Conservation (phyloP, 1,140 invertebrate species). For the Triops cancriformis region DNA sequence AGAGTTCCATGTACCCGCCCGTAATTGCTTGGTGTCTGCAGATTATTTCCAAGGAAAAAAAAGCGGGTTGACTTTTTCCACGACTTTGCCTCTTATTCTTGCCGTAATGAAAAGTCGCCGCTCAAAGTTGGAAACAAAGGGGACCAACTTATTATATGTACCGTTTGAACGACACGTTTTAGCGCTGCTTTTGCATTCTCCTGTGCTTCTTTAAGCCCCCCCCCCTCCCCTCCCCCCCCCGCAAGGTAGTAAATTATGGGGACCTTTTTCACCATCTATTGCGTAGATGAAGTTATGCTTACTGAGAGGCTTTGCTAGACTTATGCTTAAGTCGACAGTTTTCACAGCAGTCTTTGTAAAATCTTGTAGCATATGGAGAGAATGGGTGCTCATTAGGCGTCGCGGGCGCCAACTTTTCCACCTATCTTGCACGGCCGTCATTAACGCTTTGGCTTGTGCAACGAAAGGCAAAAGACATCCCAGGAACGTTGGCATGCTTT, state of each 20-base stretch:
- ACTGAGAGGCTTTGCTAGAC: neutral
- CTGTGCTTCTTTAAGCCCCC: too few species aligned
- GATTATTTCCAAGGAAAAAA: neutral
- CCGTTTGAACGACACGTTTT: too few species aligned
- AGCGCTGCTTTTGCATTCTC: too few species aligned
- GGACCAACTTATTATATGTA: too few species aligned
- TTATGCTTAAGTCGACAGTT: neutral
- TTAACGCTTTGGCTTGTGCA: conserved; percentile 10
- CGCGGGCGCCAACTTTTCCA: neutral
- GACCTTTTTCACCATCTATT: neutral
- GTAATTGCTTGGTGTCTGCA: neutral
- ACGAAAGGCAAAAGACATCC: neutral
- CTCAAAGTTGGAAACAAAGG: too few species aligned
- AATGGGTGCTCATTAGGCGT: conserved; percentile 12
- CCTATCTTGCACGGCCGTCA: neutral
- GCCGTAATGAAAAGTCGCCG: neutral
- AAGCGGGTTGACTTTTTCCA: neutral
- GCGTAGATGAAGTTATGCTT: neutral
- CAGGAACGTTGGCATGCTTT: neutral
- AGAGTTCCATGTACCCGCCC: neutral
- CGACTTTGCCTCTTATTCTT: neutral
- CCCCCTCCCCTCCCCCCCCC: too few species aligned
- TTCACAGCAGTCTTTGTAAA: neutral
- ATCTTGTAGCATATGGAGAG: neutral
- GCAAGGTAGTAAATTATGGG: too few species aligned